phyloP scores from a whole-genome alignment of 2,797 vertebrate species.

The Luscinia megarhynchos region DNA sequence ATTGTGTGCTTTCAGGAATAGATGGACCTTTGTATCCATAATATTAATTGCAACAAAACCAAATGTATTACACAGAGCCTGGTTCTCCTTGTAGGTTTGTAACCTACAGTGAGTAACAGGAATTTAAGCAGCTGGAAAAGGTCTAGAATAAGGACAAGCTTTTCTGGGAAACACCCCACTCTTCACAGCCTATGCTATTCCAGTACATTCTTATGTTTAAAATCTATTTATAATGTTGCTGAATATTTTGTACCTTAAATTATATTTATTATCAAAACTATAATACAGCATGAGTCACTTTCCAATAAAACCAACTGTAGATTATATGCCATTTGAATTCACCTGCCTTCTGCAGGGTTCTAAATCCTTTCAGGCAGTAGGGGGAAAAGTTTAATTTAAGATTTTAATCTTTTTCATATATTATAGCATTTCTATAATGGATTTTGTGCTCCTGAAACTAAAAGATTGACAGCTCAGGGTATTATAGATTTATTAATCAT shows the following conservation, averaged over 20 bases:
- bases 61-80: background rate
- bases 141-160: background rate
- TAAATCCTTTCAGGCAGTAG: constrained; percentile 76
- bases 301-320: constrained; percentile 72
- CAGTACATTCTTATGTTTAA: constrained; percentile 29
- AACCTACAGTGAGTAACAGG: background rate
- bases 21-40: background rate
- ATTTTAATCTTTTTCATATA: constrained; percentile 80
- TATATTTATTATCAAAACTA: constrained; percentile 71
- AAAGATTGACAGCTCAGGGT: constrained; percentile 76
- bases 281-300: constrained; percentile 66
- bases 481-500: constrained; percentile 78
- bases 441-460: constrained; percentile 76
- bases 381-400: constrained; percentile 77
- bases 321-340: constrained; percentile 69
- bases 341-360: constrained; percentile 69
- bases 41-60: background rate
- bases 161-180: background rate
- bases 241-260: constrained; percentile 64
- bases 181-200: background rate
- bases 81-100: background rate
- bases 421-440: constrained; percentile 77
- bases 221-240: constrained; percentile 54
- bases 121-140: background rate
- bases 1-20: background rate